phyloP scores from a whole-genome alignment of 2,797 vertebrate species.

The Melanotaenia parkinsoni region DNA sequence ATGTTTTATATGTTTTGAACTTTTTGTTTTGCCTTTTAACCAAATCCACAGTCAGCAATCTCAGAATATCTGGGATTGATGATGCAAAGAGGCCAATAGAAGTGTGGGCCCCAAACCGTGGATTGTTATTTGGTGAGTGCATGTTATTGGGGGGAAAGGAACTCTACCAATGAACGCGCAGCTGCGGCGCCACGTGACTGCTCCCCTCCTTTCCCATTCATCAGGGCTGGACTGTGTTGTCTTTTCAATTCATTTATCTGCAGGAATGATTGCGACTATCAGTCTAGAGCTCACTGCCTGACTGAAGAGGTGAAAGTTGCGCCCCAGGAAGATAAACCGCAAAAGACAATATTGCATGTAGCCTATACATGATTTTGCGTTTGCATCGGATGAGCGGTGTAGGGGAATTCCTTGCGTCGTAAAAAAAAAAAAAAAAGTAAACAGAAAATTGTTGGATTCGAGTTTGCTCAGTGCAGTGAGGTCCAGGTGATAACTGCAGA shows the following conservation, averaged over 20 bases:
- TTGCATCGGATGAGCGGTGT: conserved; percentile 82
- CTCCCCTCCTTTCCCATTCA: conserved; percentile 97
- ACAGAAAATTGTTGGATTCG: conserved; percentile 77
- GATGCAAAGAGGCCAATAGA: conserved; percentile 93
- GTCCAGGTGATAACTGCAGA: conserved; percentile 66
- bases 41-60: conserved; percentile 86
- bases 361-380: conserved; percentile 88
- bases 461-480: conserved; percentile 78
- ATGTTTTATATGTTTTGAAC: conserved; percentile 54
- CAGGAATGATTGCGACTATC: conserved; percentile 99
- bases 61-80: conserved; percentile 97
- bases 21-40: conserved; percentile 82
- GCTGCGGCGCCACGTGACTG: conserved; percentile 85
- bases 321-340: conserved; percentile 99
- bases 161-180: conserved; percentile 84
- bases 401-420: conserved; percentile 78
- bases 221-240: conserved; percentile 99
- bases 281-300: conserved; percentile 99
- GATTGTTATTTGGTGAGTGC: conserved; percentile 92
- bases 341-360: conserved; percentile 97
- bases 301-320: conserved; percentile 99
- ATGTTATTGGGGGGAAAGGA: conserved; percentile 83
- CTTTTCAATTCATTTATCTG: conserved; percentile 99
- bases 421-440: conserved; percentile 83
- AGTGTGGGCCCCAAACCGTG: conserved; percentile 83